Evolutionary conservation across 2,113 vertebrate species (phyloP).

Genomic region (Mobula birostris): DNA sequence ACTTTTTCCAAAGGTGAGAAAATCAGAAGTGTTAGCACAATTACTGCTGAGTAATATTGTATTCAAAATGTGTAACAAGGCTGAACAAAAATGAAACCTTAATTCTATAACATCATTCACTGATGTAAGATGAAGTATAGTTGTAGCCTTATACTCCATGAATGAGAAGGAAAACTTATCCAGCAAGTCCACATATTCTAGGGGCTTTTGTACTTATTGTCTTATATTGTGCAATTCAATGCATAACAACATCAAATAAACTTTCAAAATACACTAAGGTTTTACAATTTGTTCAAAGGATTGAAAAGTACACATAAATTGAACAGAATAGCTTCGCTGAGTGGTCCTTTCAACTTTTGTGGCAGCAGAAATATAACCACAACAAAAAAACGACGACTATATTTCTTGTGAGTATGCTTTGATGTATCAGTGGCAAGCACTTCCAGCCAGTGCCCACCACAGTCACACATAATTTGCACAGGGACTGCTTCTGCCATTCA

Average conservation of each 20-base stretch:
- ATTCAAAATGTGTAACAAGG: background rate
- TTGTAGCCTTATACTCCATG: background rate
- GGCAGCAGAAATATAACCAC: background rate
- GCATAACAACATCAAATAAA: background rate
- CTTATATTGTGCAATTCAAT: background rate
- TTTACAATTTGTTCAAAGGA: conserved; percentile 5
- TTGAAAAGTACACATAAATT: background rate
- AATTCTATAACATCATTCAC: background rate
- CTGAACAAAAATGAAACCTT: background rate
- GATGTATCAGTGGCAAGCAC: background rate
- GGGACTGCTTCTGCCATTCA: background rate
- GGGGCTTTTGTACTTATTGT: background rate
- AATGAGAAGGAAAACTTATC: background rate
- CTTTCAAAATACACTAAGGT: background rate
- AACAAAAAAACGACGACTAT: background rate
- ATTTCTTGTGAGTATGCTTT: background rate
- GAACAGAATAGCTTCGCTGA: background rate
- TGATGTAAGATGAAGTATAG: background rate
- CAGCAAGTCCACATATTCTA: background rate
- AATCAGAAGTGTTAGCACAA: background rate
- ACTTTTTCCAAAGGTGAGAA: background rate
- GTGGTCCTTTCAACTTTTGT: background rate
- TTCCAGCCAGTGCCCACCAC: background rate
- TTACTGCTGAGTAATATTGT: background rate
- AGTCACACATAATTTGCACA: background rate